A percentile compares a stretch with the other conserved stretches of the same genome.
phyloP scores from a whole-genome alignment of 2,888 invertebrate genomes.

The Sesia apiformis region DNA sequence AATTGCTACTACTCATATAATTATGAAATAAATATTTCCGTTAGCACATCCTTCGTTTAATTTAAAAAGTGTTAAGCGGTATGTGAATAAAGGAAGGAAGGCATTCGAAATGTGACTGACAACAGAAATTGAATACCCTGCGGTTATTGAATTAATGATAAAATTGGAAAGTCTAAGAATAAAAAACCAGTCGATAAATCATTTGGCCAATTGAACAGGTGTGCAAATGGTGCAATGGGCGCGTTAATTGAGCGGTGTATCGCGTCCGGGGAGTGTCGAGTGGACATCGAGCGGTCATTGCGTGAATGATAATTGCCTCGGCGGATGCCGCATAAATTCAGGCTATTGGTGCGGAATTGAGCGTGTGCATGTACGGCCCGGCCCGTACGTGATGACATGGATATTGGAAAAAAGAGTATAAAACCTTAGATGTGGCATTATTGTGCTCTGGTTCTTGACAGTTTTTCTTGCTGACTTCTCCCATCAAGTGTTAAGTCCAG shows the following conservation, averaged over 20 bases:
- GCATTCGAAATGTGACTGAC: too few relatives aligned
- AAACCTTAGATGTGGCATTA: too few relatives aligned
- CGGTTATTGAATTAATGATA: background rate
- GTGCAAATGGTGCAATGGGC: conserved; percentile 59
- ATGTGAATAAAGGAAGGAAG: too few relatives aligned
- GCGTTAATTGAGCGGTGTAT: conserved; percentile 57
- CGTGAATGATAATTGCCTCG: conserved; percentile 62
- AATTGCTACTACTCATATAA: too few relatives aligned
- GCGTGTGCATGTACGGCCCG: conserved; percentile 38
- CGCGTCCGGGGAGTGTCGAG: conserved; percentile 30
- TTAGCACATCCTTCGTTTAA: too few relatives aligned
- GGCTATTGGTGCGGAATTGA: conserved; percentile 53
- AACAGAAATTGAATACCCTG: too few relatives aligned
- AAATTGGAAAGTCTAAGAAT: background rate
- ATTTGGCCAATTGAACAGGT: conserved; percentile 50
- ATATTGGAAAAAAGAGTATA: background rate
- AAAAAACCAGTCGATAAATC: conserved; percentile 33
- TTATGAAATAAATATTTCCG: too few relatives aligned
- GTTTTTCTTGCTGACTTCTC: too few relatives aligned
- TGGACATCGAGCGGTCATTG: conserved; percentile 56
- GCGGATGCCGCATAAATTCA: conserved; percentile 39
- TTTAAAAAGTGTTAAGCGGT: too few relatives aligned
- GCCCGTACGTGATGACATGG: conserved; percentile 16
- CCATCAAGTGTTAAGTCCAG: too few relatives aligned
- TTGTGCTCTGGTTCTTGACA: too few relatives aligned